phyloP scores from a whole-genome alignment of 2,797 vertebrate genomes.

The Lepilemur ruficaudatus region DNA sequence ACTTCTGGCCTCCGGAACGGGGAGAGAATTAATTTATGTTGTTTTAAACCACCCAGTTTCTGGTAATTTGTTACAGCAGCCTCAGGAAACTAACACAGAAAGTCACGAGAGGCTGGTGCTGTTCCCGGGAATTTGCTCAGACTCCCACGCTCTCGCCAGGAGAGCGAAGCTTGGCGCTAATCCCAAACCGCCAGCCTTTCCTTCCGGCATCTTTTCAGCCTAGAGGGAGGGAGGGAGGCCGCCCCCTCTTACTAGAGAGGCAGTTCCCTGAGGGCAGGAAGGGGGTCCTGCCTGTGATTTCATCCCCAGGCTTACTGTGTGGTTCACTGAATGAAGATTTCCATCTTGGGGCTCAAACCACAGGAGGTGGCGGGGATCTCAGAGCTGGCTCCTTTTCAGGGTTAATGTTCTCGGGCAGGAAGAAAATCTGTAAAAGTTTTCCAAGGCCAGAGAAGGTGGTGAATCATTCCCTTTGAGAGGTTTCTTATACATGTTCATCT shows the following conservation, averaged over 20 bases:
- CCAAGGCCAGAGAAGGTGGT: not conserved
- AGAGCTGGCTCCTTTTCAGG: not conserved
- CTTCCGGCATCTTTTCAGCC: not conserved
- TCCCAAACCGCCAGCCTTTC: rapidly evolving
- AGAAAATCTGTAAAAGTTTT: slow-evolving; percentile 15
- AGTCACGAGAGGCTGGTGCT: not conserved
- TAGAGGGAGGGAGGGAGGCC: not conserved
- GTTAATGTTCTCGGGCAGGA: slow-evolving; percentile 14
- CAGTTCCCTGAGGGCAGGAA: not conserved
- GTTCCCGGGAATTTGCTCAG: not conserved
- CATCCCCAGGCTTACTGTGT: not conserved
- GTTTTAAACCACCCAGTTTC: not conserved
- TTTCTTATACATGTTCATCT: slow-evolving; percentile 23
- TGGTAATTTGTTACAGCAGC: not conserved
- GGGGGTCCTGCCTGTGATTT: not conserved
- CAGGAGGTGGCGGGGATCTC: not conserved
- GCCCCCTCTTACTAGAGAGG: not conserved
- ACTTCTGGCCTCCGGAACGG: not conserved
- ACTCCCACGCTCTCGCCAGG: rapidly evolving
- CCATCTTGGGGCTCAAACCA: not conserved
- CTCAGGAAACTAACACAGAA: not conserved
- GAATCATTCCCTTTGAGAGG: slow-evolving; percentile 51
- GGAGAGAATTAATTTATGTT: not conserved
- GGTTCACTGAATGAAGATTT: not conserved
- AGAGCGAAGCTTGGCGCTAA: rapidly evolving